Base-by-base conservation (phyloP, 2,797 vertebrate species). In the Silurus lanzhouensis region DNA sequence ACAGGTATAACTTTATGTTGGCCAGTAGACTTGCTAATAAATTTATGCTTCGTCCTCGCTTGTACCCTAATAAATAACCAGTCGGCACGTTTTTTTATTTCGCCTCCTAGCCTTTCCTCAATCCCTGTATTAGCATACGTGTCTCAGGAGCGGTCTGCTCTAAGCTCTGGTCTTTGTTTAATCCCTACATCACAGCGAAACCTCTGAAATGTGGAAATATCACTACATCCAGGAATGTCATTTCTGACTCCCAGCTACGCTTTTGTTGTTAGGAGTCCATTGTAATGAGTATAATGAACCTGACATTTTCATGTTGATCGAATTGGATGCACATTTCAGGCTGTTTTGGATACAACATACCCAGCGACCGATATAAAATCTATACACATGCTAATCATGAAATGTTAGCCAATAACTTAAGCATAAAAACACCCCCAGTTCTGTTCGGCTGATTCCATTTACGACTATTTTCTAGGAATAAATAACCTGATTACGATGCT, bases 251-350 rank as follows among this genome's bases (percentile, higher is more conserved):
- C 58, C 27, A 31, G 74, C 71, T 31, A 3, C n/a, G 6, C 14
- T 60, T 19, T n/a, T 75, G 60, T 78, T 72, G 63, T 84, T 48
- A 67, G 52, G 55, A 25, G 22, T 72, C 77, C 19, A 25, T 83
- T 82, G 52, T 68, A 88, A 89, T 85, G 83, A 82, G 60, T 63
- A 64, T 71, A 81, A 81, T 48, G 74, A 82, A 57, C 63, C n/a
- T 81, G 79, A 81, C 79, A 81, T 81, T 81, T 80, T 55, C 79
- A 55, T 67, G 10, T 27, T 1, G n/a, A 67, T 55, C 19, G 46
- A 67, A 20, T 66, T n/a, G 20, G 46, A 67, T 27, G 3, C n/a
- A 14, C 66, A 27, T 81, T 55, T 67, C n/a, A 19, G 44, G 3
- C 14, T 52, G 3, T 81, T 27, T 9, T 25, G 46, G n/a, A 81